Evolutionary conservation across 2,113 vertebrate species (phyloP), one percentile per base, ranked within the genome.

Genomic region (Notarius quadriscutis): DNA sequence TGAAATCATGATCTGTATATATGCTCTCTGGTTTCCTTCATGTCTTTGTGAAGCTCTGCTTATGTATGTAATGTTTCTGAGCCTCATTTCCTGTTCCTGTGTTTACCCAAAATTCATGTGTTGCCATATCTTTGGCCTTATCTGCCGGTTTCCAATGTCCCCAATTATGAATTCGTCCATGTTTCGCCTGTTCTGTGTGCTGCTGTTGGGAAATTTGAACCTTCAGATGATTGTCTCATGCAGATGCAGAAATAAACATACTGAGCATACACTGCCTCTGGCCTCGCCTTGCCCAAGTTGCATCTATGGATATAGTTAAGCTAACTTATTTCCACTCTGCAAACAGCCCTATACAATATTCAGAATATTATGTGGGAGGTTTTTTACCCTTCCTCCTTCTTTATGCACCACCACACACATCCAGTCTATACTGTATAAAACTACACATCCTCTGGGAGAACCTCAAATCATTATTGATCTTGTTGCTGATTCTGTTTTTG

Each of bases 381-480:
- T 84, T 71, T 18, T 74, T 25, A 60, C 34, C 4, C 15, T 62
- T 58, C n/a, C 51, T 51, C 53, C 51, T 60, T 25, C 25, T 65
- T 60, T 72, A 75, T 50, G 48, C 25, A 83, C 57, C 15, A 20
- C 15, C 75, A 84, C 34, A 82, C 50, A 85, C 22, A 80, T 25
- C 79, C 34, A 58, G 53, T 34, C 30, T 11, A 60, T 34, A 80
- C 17, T 62, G 5, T 22, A 48, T 34, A 34, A 80, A 58, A 34
- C 63, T 30, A 72, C 27, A 85, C 60, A 72, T 87, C 86, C 72
- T 50, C 34, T 86, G 84, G 67, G 86, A 85, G 22, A 55, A 30
- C 53, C 71, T 74, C 25, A 62, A 27, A 87, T 82, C 27, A 69
- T 22, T n/a, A 48, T 34, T 2, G 50, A 18, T 72, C 14, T 63